Conservation (phyloP, 1,140 invertebrate genomes). For the Tetragonula clypearis region DNA sequence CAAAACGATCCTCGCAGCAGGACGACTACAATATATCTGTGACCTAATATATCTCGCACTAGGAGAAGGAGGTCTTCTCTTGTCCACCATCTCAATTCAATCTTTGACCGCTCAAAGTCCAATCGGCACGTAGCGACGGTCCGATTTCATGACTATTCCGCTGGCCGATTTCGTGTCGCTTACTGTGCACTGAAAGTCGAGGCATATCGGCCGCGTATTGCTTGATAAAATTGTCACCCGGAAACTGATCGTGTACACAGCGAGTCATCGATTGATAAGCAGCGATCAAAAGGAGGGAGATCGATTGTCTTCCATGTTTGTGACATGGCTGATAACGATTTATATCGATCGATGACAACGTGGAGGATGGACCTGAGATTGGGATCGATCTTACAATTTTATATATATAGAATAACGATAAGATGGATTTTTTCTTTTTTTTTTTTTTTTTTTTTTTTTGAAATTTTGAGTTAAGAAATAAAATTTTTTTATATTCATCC, state of each 20-base stretch:
- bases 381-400: background rate
- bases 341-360: background rate
- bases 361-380: fast-evolving
- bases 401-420: background rate
- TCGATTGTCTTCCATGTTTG: background rate
- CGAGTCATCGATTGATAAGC: constrained; percentile 5
- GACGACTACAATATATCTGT: constrained; percentile 73
- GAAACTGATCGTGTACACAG: background rate
- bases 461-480: background rate
- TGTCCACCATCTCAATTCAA: constrained; percentile 73
- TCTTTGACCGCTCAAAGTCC: constrained; percentile 81
- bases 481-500: too few relatives aligned
- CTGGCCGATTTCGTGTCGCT: background rate
- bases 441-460: background rate
- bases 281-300: background rate
- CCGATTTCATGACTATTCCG: background rate
- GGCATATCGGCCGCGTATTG: background rate
- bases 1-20: constrained; percentile 62
- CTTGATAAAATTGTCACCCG: constrained; percentile 16
- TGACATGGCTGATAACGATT: background rate
- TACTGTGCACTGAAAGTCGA: background rate
- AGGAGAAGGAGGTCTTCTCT: constrained; percentile 68
- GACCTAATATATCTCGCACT: constrained; percentile 62
- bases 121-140: constrained; percentile 35
- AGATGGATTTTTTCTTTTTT: background rate